Evolutionary conservation across 1,140 invertebrate genomes (phyloP).

Genomic region (Ceratina japonica): DNA sequence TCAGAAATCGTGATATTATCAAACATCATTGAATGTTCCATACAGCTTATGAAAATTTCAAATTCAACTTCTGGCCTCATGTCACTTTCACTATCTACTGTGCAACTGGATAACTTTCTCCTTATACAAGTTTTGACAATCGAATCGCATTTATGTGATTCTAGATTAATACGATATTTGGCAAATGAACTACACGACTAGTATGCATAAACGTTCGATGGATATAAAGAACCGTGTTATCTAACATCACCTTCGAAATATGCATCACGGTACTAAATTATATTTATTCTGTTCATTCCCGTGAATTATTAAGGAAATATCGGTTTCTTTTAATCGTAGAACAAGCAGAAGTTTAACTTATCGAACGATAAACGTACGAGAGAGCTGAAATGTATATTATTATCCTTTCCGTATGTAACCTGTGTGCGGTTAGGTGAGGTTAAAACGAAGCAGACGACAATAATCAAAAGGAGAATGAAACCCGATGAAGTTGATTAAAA

Average conservation of each 20-base stretch:
- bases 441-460: slow-evolving; percentile 61
- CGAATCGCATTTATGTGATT: background rate
- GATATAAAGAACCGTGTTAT: background rate
- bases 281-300: background rate
- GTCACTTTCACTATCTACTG: slow-evolving; percentile 35
- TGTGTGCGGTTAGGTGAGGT: slow-evolving; percentile 42
- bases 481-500: background rate
- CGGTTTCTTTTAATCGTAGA: background rate
- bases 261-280: background rate
- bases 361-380: background rate
- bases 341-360: background rate
- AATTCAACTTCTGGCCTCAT: background rate
- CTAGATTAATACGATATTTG: background rate
- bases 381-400: background rate
- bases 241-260: slow-evolving; percentile 17
- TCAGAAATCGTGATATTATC: background rate
- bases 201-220: background rate
- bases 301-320: background rate
- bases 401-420: slow-evolving; percentile 30
- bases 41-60: slow-evolving; percentile 12
- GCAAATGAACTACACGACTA: background rate
- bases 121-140: slow-evolving; percentile 2
- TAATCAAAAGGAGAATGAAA: background rate
- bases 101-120: slow-evolving; percentile 38
- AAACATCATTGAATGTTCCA: background rate